Conservation (phyloP, 1,140 invertebrate species). For the Drosophila dunni region DNA sequence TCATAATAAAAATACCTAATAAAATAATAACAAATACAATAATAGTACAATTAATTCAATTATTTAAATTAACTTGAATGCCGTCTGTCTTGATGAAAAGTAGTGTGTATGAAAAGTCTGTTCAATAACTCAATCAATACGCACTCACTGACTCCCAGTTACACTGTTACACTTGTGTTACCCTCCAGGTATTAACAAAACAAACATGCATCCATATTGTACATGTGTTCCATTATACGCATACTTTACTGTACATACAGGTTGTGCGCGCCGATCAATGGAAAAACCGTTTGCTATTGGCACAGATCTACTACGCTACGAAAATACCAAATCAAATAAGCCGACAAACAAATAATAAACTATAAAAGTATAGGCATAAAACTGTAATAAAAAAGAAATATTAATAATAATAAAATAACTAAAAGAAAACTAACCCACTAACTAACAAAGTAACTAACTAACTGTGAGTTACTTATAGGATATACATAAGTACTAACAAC, state of each 20-base stretch:
- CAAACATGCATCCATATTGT: conserved; percentile 18
- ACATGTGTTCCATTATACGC: conserved; percentile 58
- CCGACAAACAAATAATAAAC: not conserved
- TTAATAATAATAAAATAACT: conserved; percentile 8
- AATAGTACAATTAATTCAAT: conserved; percentile 12
- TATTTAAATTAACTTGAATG: conserved; percentile 31
- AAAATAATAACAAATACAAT: not conserved
- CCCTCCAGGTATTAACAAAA: conserved; percentile 37
- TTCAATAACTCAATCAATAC: conserved; percentile 26
- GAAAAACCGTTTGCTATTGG: conserved; percentile 74
- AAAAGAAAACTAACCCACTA: conserved; percentile 17
- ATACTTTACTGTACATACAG: conserved; percentile 64
- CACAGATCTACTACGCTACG: conserved; percentile 68
- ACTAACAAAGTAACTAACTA: conserved; percentile 16
- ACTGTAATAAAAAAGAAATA: conserved; percentile 10
- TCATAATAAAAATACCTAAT: not conserved
- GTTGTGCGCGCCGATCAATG: conserved; percentile 53
- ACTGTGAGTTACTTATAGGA: conserved; percentile 10
- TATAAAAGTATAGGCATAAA: conserved; percentile 17
- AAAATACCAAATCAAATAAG: not conserved
- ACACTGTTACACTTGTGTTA: conserved; percentile 59
- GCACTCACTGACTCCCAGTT: conserved; percentile 44
- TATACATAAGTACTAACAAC: conserved; percentile 27
- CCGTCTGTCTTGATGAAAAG: conserved; percentile 40
- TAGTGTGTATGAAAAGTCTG: conserved; percentile 40